Evolutionary conservation across 1,140 invertebrate genomes (phyloP).

Genomic region (Micrasema longulum): DNA sequence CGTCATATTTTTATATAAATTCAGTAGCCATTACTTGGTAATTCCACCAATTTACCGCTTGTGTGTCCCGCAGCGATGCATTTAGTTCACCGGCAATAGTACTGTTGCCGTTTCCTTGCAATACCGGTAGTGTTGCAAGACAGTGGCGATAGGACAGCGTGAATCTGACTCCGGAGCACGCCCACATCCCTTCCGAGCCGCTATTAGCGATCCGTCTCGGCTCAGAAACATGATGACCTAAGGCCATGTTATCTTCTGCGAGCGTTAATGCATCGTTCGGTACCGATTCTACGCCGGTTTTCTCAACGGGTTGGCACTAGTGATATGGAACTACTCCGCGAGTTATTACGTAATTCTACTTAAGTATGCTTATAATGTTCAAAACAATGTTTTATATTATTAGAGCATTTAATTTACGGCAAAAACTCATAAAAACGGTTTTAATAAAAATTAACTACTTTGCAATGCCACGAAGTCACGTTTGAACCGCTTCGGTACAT

Average conservation of each 20-base stretch:
- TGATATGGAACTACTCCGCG: too few relatives aligned
- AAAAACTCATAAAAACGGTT: too few relatives aligned
- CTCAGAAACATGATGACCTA: constrained; percentile 29
- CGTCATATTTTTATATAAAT: too few relatives aligned
- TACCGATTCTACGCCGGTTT: not conserved
- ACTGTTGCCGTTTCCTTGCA: constrained; percentile 11
- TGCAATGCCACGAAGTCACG: too few relatives aligned
- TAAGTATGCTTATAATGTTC: too few relatives aligned
- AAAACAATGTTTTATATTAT: too few relatives aligned
- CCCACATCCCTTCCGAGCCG: constrained; percentile 25
- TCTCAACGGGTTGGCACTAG: constrained; percentile 14
- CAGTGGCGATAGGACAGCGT: constrained; percentile 29
- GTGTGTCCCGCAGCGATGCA: constrained; percentile 3
- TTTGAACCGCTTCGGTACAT: too few relatives aligned
- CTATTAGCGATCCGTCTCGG: constrained; percentile 25
- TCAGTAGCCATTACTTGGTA: constrained; percentile 7
- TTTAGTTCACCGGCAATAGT: constrained; percentile 12
- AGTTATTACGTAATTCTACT: too few relatives aligned
- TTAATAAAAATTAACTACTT: too few relatives aligned
- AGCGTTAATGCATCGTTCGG: constrained; percentile 19
- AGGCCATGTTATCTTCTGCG: constrained; percentile 3
- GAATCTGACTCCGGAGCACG: constrained; percentile 16
- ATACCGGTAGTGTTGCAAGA: constrained; percentile 27
- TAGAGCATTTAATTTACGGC: too few relatives aligned
- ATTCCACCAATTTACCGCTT: not conserved